Evolutionary conservation across 2,888 invertebrate genomes (phyloP).

Genomic region (Norana najaformis): DNA sequence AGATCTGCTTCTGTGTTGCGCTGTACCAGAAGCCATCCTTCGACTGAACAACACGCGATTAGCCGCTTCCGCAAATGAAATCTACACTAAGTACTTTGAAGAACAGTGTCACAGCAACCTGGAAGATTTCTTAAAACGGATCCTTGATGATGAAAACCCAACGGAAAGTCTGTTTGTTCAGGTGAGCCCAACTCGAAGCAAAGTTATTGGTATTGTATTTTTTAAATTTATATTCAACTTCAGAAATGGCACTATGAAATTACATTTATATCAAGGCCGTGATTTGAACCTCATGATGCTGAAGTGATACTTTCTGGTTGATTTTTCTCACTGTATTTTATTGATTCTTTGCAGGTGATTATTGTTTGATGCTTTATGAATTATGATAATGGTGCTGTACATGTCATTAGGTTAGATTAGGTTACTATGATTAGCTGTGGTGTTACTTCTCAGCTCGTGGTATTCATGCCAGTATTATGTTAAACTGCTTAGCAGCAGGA

Average conservation of each 20-base stretch:
- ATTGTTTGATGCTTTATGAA: too few species aligned
- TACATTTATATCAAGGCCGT: neutral
- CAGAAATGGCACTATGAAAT: neutral
- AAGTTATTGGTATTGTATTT: neutral
- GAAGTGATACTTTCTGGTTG: too few species aligned
- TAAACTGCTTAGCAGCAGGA: too few species aligned
- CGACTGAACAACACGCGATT: conserved; percentile 45
- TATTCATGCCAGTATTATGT: too few species aligned
- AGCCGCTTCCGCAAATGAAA: conserved; percentile 38
- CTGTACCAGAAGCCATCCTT: conserved; percentile 55
- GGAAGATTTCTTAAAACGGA: conserved; percentile 48
- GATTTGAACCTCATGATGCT: too few species aligned
- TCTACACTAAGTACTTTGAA: conserved; percentile 48
- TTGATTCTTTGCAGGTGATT: too few species aligned
- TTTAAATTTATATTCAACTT: neutral
- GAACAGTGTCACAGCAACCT: conserved; percentile 54
- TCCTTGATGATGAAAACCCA: neutral
- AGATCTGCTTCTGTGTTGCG: conserved; percentile 52
- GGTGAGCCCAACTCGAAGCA: neutral
- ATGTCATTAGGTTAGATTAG: too few species aligned
- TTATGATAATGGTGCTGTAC: too few species aligned
- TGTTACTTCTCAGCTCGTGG: too few species aligned
- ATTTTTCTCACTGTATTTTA: too few species aligned
- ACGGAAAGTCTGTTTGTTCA: conserved; percentile 14
- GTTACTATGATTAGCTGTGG: too few species aligned